phyloP scores from a whole-genome alignment of 23 tunicate genomes.

The Botrylloides violaceus region DNA sequence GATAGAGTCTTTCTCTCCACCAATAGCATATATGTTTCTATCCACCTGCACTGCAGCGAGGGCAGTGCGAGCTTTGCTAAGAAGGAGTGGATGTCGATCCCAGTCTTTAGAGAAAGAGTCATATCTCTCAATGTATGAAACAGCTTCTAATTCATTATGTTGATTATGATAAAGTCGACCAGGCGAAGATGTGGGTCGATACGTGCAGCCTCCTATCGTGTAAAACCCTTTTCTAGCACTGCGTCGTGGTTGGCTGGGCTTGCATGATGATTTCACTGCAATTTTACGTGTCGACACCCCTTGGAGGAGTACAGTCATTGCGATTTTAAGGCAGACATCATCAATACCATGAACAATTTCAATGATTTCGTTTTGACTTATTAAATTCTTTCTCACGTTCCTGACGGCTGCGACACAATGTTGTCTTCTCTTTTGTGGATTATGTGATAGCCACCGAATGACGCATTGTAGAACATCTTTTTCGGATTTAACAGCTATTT shows the following conservation, averaged over 20 bases:
- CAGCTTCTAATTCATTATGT: not conserved
- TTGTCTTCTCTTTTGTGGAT: constrained; percentile 11
- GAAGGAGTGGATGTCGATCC: constrained; percentile 12
- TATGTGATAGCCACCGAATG: constrained; percentile 8
- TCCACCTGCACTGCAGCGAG: constrained; percentile 13
- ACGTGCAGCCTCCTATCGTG: constrained; percentile 12
- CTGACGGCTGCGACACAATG: constrained; percentile 1
- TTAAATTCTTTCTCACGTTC: not conserved
- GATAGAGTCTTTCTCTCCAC: constrained; percentile 26
- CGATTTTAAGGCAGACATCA: constrained; percentile 9
- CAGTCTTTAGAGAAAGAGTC: constrained; percentile 12
- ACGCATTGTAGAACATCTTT: constrained; percentile 1
- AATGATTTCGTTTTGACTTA: not conserved
- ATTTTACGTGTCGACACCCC: not conserved
- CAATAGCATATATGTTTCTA: constrained; percentile 26
- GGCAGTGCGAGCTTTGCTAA: not conserved
- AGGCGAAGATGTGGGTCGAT: not conserved
- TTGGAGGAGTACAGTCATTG: not conserved
- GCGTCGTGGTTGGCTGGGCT: constrained; percentile 2
- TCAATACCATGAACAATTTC: not conserved
- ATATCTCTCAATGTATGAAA: constrained; percentile 17
- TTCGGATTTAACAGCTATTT: constrained; percentile 9
- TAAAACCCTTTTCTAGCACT: constrained; percentile 20
- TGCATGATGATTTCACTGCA: not conserved
- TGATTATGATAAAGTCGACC: not conserved